Base-by-base conservation (phyloP, 2,888 invertebrate genomes). In the Panopea generosa region DNA sequence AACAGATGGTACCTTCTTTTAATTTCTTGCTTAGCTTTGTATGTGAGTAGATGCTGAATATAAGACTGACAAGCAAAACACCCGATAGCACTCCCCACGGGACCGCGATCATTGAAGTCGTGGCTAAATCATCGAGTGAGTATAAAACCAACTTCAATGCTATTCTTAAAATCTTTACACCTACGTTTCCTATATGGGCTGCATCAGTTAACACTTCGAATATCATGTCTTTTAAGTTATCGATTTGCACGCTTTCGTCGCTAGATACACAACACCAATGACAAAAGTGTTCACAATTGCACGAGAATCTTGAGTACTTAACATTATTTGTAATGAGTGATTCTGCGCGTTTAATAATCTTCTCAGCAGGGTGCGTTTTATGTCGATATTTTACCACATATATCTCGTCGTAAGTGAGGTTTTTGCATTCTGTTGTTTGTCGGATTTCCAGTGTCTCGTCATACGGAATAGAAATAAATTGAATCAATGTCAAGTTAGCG, bases 401-500 rank as follows among this genome's bases (percentile, higher is more conserved):
- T 1, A 74, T 57, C 16, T 74, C 68, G 45, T 74, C 33, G 18
- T 52, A 24, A 2, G 18, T 9, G 7, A 74, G 45, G 24, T 50
- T 56, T 14, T 43, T 20, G 7, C 57, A 18, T 43, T 62, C 53
- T 11, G 49, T 68, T 20, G 67, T 74, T 52, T 68, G 62, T 62
- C 38, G 47, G 9, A 74, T 62, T 24, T 40, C 27, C 3, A 68
- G 20, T 22, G 29, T 29, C 27, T n/a, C 20, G 45, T 68, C 57
- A n/a, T 50, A 74, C 4, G 74, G 50, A 2, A 68, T 68, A 2
- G 67, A 45, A 26, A 43, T 59, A 33, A 68, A 74, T 18, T 74
- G 67, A 26, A 74, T 63, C n/a, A 74, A 9, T 6, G 62, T 74
- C 7, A 74, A 18, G n/a, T 18, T n/a, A 43, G 67, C 65, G 0